These are phyloP conservation scores for Tetragonula carbonaria DNA, from an alignment of 2,888 invertebrate species.

Conservation along the genomic window DNA sequence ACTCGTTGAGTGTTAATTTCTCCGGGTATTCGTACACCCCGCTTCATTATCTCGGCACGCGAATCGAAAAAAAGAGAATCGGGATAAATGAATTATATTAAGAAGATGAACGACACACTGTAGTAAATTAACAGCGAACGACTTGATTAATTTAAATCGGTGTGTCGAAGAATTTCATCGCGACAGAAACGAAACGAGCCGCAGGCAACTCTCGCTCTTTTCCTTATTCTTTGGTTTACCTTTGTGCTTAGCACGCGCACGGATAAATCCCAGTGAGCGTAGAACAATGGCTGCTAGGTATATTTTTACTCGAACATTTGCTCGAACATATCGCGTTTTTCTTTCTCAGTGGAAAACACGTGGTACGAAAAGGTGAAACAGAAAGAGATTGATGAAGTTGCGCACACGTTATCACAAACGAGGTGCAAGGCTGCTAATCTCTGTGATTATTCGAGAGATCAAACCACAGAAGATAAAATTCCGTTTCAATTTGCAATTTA, in stretches of 20 bases:
- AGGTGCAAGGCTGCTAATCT: not conserved
- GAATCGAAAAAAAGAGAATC: not conserved
- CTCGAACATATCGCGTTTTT: slow-evolving; percentile 69
- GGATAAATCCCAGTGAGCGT: slow-evolving; percentile 62
- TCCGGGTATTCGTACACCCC: not conserved
- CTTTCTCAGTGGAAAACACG: slow-evolving; percentile 56
- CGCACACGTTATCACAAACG: slow-evolving; percentile 17
- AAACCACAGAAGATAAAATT: slow-evolving; percentile 20
- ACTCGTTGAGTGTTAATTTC: slow-evolving; percentile 29
- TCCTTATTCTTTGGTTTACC: slow-evolving; percentile 52
- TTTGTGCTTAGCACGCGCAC: slow-evolving; percentile 44
- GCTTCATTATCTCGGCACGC: not conserved
- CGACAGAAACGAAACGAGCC: slow-evolving; percentile 34
- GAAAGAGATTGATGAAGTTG: slow-evolving; percentile 24
- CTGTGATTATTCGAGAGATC: slow-evolving; percentile 27
- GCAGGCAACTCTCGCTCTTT: slow-evolving; percentile 34
- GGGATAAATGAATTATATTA: not conserved
- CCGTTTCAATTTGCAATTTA: slow-evolving; percentile 10
- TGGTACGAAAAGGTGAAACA: slow-evolving; percentile 15
- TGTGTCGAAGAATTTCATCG: slow-evolving; percentile 39
- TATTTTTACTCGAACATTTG: slow-evolving; percentile 73
- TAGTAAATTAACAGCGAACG: slow-evolving; percentile 27
- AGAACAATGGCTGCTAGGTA: slow-evolving; percentile 71
- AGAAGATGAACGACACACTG: not conserved
- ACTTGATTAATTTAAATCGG: slow-evolving; percentile 41